A percentile compares a stretch with the other conserved stretches of the same genome.
These are phyloP conservation scores for Trachelus iudaicus DNA, from an alignment of 2,888 invertebrate genomes.

Conservation along the genomic window DNA sequence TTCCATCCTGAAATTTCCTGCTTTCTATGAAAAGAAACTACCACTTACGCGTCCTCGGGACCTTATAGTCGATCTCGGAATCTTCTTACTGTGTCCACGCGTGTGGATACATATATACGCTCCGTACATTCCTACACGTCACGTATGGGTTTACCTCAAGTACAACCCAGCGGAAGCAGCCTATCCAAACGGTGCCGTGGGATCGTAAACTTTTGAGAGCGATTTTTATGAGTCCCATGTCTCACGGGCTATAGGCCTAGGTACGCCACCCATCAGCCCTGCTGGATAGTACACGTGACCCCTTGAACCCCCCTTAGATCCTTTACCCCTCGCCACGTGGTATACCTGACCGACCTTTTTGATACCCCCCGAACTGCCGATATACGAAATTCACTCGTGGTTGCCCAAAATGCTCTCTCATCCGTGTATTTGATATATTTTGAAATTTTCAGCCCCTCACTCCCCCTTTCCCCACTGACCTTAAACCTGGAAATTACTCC, in stretches of 20 bases:
- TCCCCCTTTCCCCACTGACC: neutral
- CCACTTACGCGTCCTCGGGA: neutral
- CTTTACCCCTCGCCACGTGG: neutral
- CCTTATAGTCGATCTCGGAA: neutral
- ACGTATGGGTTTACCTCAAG: neutral
- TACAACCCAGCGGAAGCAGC: neutral
- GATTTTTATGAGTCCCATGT: neutral
- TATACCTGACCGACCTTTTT: neutral
- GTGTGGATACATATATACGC: neutral
- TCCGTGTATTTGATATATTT: neutral
- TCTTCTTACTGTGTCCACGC: neutral
- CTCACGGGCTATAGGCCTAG: neutral
- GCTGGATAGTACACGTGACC: neutral
- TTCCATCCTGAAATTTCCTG: neutral
- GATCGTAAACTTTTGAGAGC: constrained; percentile 3
- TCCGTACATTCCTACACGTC: neutral
- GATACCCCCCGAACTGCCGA: neutral
- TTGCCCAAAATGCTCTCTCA: neutral
- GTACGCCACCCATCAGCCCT: neutral
- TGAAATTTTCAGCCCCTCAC: neutral
- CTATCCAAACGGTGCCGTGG: neutral
- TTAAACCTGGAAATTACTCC: too few species aligned
- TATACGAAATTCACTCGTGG: neutral
- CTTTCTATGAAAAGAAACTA: neutral
- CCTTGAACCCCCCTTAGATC: neutral